Evolutionary conservation across 2,113 vertebrate species (phyloP), one percentile per base, ranked within the genome.

Genomic region (Cyprinodon brontotheroides): DNA sequence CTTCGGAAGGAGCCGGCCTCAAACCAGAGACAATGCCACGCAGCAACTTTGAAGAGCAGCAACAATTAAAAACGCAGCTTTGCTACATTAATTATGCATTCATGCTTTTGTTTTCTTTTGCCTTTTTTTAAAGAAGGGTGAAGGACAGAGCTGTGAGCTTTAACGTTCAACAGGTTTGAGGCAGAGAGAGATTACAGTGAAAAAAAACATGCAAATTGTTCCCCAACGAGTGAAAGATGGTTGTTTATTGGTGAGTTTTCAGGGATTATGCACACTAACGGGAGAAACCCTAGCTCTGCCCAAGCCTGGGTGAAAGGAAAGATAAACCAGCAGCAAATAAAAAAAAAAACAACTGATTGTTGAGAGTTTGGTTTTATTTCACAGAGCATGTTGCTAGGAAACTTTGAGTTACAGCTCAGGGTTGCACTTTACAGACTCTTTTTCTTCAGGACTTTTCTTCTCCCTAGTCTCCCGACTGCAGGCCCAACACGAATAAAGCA

Each of bases 31-130:
- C 91, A 94, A 94, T 94, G 74, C 79, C 50, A n/a, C 67, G 14
- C 72, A 81, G 87, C 82, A 84, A 88, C 91, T 94, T 89, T 89
- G 87, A 94, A 94, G 90, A 88, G 89, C 88, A 80, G 88, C 74
- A 90, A 92, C 89, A 91, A 92, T 93, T 93, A 91, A 87, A 90
- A 93, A 86, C 75, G 77, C 82, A 72, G 87, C 86, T 81, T 87
- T 80, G 77, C 84, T 89, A 70, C 92, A 90, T 93, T 91, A 89
- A 92, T 91, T 89, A 93, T 93, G 89, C 89, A 89, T 92, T 92
- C 88, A 72, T 72, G 72, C 83, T 86, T 90, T 85, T 89, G 85
- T 91, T 85, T 88, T 85, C 70, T 40, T 36, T 71, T 82, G 79
- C 57, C 62, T 78, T 38, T 39, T 65, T 72, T 37, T 60, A 41